A percentile compares a stretch with the other conserved stretches of the same genome.
Evolutionary conservation across 2,888 invertebrate species (phyloP).

Genomic region (Beris chalybata): DNA sequence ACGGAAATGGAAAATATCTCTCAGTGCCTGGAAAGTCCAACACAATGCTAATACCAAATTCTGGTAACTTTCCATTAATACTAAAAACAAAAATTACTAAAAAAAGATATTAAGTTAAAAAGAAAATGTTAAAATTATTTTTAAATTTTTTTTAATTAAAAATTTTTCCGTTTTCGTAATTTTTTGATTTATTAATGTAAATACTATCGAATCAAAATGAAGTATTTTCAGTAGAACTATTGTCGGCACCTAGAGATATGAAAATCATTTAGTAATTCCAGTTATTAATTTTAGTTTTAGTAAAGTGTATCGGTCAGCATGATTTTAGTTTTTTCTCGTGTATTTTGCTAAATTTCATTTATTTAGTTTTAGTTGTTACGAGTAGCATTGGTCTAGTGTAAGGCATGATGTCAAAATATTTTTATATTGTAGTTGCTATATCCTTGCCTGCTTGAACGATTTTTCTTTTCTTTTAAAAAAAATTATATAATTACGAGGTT

Average conservation of each 20-base stretch:
- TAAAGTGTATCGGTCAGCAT: too few species aligned
- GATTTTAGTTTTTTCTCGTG: too few species aligned
- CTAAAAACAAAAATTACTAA: background rate
- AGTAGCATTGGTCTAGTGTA: too few species aligned
- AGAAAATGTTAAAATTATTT: background rate
- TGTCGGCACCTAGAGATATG: constrained; percentile 36
- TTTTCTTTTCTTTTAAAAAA: too few species aligned
- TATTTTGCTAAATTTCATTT: too few species aligned
- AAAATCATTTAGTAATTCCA: constrained; percentile 15
- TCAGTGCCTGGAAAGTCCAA: constrained; percentile 54
- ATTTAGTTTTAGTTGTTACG: too few species aligned
- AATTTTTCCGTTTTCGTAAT: constrained; percentile 6
- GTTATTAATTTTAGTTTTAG: background rate
- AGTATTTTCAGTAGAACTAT: constrained; percentile 9
- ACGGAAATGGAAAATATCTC: constrained; percentile 53
- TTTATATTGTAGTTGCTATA: too few species aligned
- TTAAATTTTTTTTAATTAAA: background rate
- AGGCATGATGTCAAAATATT: too few species aligned
- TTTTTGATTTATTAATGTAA: constrained; percentile 17
- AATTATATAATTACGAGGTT: too few species aligned
- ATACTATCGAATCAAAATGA: constrained; percentile 3
- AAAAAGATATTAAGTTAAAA: background rate
- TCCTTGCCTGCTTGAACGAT: too few species aligned
- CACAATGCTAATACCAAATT: constrained; percentile 45
- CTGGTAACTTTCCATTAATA: constrained; percentile 34